Evolutionary conservation across 2,888 invertebrate genomes (phyloP).

Genomic region (Saturnia japonica): DNA sequence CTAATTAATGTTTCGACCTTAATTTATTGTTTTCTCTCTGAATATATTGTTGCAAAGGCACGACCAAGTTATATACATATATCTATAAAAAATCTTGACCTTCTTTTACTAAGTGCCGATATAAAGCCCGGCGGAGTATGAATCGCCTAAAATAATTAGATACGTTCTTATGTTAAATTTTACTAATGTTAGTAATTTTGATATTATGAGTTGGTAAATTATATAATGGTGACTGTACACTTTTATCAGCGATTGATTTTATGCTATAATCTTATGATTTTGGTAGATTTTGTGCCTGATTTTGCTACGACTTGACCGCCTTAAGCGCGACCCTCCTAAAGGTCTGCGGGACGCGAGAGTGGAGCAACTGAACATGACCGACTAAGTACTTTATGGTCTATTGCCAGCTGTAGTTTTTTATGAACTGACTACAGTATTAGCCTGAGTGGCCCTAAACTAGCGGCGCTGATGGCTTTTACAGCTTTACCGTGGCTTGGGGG

Average conservation of each 20-base stretch:
- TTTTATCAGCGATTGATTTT: neutral
- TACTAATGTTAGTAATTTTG: conserved; percentile 50
- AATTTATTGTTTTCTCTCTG: conserved; percentile 12
- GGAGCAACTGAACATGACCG: too few relatives aligned
- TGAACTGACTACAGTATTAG: too few relatives aligned
- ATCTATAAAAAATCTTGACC: neutral
- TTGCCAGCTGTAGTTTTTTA: too few relatives aligned
- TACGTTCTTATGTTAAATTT: conserved; percentile 38
- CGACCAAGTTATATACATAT: conserved; percentile 1
- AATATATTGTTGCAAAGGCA: conserved; percentile 8
- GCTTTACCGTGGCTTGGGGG: too few relatives aligned
- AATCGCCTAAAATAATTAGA: conserved; percentile 36
- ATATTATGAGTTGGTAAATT: conserved; percentile 28
- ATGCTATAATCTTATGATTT: too few relatives aligned
- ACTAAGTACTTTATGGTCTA: too few relatives aligned
- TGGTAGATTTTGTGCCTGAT: too few relatives aligned
- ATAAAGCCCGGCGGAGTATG: conserved; percentile 18
- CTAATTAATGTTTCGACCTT: conserved; percentile 9
- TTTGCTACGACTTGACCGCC: too few relatives aligned
- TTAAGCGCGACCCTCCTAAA: too few relatives aligned
- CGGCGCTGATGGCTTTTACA: too few relatives aligned
- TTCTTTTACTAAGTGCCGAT: conserved; percentile 8
- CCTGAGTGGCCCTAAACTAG: too few relatives aligned
- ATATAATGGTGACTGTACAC: conserved; percentile 2
- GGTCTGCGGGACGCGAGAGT: too few relatives aligned